A percentile compares a stretch with the other conserved stretches of the same genome.
Conservation (phyloP, 2,888 invertebrate species). For the Sympetrum striolatum region DNA sequence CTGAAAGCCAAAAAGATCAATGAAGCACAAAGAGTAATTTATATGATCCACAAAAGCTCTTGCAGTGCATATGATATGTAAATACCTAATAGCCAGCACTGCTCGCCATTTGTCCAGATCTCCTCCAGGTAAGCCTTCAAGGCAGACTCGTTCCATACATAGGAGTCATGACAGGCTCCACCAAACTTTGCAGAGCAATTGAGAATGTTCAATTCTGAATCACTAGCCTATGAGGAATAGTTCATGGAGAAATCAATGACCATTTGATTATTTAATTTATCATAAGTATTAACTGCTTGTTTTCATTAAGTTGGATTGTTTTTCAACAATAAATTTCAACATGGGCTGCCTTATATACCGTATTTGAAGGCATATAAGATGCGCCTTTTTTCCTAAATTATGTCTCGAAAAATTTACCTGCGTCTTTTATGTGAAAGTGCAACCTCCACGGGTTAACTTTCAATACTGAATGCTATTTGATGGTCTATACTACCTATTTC, state of each 20-base stretch:
- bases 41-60: not conserved
- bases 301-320: no score
- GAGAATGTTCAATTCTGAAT: not conserved
- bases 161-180: not conserved
- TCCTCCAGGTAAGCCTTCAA: not conserved
- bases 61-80: no score
- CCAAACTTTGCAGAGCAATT: not conserved
- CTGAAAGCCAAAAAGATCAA: conserved; percentile 12
- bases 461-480: no score
- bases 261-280: not conserved
- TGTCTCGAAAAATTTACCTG: no score
- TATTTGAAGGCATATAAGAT: no score
- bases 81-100: not conserved
- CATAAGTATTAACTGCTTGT: no score
- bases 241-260: not conserved
- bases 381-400: no score
- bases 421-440: no score
- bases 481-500: no score
- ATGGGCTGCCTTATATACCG: no score
- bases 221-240: not conserved
- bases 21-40: not conserved
- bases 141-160: not conserved
- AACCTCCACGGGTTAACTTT: no score
- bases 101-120: not conserved
- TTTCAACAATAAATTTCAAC: no score